These are phyloP conservation scores for Elanoides forficatus DNA, from an alignment of 2,113 vertebrate genomes.

Conservation along the genomic window DNA sequence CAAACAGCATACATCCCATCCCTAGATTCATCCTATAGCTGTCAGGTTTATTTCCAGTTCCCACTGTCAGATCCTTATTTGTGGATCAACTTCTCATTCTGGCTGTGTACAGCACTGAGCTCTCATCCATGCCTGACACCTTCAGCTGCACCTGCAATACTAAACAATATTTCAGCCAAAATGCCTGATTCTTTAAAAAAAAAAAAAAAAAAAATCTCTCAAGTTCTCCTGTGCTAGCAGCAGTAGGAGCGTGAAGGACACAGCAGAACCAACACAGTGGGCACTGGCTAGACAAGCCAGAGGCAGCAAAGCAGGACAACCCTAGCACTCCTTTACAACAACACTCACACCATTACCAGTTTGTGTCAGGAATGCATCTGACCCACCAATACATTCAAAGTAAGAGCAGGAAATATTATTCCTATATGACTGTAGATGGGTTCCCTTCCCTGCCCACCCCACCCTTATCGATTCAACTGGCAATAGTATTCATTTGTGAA, in stretches of 20 bases:
- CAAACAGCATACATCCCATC: background rate
- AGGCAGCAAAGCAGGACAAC: background rate
- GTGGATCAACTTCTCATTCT: background rate
- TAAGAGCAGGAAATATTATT: background rate
- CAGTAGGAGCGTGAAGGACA: background rate
- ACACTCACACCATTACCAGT: background rate
- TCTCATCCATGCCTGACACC: background rate
- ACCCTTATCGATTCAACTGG: background rate
- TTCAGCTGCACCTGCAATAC: background rate
- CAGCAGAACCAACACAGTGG: background rate
- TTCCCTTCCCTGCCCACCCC: background rate
- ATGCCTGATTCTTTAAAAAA: background rate
- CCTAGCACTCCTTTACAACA: background rate
- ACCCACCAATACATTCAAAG: background rate
- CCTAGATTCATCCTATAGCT: background rate
- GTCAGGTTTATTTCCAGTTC: background rate
- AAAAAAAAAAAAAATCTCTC: background rate
- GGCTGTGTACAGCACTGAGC: background rate
- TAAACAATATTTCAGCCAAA: background rate
- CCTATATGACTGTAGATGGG: rapidly evolving
- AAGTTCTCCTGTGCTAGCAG: background rate
- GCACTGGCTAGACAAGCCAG: background rate
- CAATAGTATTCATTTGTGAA: background rate
- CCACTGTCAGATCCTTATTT: background rate
- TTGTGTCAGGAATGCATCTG: background rate